Conservation (phyloP, 1,140 invertebrate species). For the Ostrea denselamellosa region DNA sequence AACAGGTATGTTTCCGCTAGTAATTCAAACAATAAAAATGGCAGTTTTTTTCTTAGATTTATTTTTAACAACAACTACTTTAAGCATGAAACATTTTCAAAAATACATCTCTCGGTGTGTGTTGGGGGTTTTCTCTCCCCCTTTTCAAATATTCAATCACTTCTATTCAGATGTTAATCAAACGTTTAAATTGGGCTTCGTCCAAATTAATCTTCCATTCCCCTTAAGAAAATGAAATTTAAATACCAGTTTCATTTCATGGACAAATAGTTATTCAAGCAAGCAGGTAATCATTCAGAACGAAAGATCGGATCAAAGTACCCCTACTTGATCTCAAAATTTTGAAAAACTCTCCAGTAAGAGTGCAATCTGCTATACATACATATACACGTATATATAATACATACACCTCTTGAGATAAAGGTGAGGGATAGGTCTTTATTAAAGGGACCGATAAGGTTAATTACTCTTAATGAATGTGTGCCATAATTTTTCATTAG, state of each 20-base stretch:
- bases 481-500: neutral
- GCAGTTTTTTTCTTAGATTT: too few species aligned
- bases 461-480: neutral
- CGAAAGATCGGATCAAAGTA: neutral
- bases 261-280: conserved; percentile 10
- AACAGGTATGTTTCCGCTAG: too few species aligned
- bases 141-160: too few species aligned
- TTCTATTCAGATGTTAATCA: neutral
- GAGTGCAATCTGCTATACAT: too few species aligned
- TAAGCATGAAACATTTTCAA: too few species aligned
- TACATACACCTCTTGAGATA: too few species aligned
- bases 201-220: neutral
- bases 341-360: neutral
- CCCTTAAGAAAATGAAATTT: conserved; percentile 31
- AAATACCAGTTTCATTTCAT: conserved; percentile 22
- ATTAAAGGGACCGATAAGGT: neutral
- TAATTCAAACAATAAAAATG: too few species aligned
- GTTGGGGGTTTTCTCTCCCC: too few species aligned
- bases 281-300: neutral
- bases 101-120: too few species aligned
- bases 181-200: neutral
- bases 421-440: neutral
- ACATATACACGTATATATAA: neutral
- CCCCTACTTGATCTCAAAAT: neutral
- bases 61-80: too few species aligned